Evolutionary conservation across 2,797 vertebrate species (phyloP), one percentile per base, ranked within the genome.

Genomic region (Luscinia megarhynchos): DNA sequence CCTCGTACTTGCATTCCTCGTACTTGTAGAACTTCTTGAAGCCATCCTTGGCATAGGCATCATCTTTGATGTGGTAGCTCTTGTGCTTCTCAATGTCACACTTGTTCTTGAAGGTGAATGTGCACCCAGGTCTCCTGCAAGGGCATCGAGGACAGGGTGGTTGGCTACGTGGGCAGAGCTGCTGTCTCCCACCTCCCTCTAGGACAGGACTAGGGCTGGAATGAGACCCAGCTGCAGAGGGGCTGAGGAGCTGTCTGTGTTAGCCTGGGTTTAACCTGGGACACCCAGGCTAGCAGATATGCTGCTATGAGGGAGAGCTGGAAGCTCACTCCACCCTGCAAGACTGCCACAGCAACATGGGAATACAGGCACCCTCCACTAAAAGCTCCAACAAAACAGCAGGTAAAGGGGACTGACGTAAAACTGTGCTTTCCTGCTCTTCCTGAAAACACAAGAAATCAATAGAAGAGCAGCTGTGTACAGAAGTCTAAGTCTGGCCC

Each of bases 21-120:
- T 99, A 99, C 97, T 99, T 99, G 94, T 99, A 99, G 98, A 99
- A 99, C 97, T 99, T 99, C 98, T 99, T 99, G 97, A 99, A 99
- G 97, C 99, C 99, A 2, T 99, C 99, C 98, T 99, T 99, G 98
- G 99, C 99, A 4, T 99, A 99, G 32, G 99, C 99, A 17, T 99
- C 99, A 4, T 99, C 99, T 98, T 99, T 99, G 98, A 99, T 99
- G 98, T 99, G 99, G 97, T 99, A 99, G 98, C 99, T 99, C 98
- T 99, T 99, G 99, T 99, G 99, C 99, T 99, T 99, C 98, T 99
- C 99, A 20, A 99, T 99, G 98, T 99, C 99, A 97, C 99, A 99
- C 98, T 99, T 99, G 98, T 99, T 99, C 98, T 99, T 99, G 97
- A 99, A 99, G 91, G 99, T 99, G 98, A 99, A 99, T 0, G 98